These are phyloP conservation scores for Pogonomyrmex californicus DNA, from an alignment of 1,140 invertebrate genomes.

Conservation along the genomic window DNA sequence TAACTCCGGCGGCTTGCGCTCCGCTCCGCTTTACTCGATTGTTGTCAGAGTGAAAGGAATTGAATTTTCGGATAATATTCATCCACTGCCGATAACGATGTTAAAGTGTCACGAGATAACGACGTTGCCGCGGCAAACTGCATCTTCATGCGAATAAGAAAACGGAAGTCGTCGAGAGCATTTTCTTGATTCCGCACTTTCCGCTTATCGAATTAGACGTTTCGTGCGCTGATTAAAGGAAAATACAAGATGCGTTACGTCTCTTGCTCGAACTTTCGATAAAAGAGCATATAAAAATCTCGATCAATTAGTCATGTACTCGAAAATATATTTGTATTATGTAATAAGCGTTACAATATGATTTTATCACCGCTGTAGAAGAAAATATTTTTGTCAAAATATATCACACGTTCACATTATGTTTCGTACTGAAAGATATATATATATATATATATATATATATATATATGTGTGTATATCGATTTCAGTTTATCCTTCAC, in stretches of 20 bases:
- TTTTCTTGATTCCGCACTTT: slow-evolving; percentile 28
- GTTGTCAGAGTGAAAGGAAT: slow-evolving; percentile 43
- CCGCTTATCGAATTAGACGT: background rate
- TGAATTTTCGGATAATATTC: slow-evolving; percentile 51
- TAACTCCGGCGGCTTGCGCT: slow-evolving; percentile 45
- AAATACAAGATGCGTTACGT: background rate
- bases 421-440: background rate
- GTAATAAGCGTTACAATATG: background rate
- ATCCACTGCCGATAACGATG: slow-evolving; percentile 31
- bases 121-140: slow-evolving; percentile 38
- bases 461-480: no score
- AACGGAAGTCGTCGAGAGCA: slow-evolving; percentile 17
- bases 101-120: slow-evolving; percentile 55
- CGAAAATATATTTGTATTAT: background rate
- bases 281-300: slow-evolving; percentile 3
- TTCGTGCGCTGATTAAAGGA: slow-evolving; percentile 18
- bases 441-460: background rate
- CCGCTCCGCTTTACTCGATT: slow-evolving; percentile 32
- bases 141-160: slow-evolving; percentile 49
- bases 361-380: background rate
- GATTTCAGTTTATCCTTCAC: background rate
- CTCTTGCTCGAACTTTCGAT: background rate
- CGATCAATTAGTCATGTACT: slow-evolving; percentile 17
- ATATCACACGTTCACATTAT: background rate
- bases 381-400: background rate